A percentile compares a stretch with the other conserved stretches of the same genome.
These are phyloP conservation scores for Pangasius sanitwongsei DNA, from an alignment of 2,797 vertebrate genomes.

Conservation along the genomic window DNA sequence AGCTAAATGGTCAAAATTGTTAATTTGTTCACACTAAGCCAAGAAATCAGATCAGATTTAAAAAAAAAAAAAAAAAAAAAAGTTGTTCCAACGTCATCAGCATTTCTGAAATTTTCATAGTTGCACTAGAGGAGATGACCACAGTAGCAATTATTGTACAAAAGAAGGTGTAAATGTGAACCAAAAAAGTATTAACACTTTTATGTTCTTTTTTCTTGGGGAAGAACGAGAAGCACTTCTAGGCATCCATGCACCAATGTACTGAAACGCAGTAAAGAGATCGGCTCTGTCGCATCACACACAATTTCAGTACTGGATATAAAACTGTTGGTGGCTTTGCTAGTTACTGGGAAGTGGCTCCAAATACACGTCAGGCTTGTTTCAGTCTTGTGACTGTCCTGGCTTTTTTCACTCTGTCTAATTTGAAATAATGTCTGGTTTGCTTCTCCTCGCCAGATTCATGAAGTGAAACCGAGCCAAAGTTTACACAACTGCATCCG, in stretches of 20 bases:
- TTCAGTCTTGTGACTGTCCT: slow-evolving; percentile 37
- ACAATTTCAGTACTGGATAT: background rate
- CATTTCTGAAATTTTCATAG: background rate
- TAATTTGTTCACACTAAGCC: background rate
- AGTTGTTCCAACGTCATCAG: too few species aligned
- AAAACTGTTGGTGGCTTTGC: background rate
- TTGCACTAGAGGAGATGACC: background rate
- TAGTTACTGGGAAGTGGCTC: background rate
- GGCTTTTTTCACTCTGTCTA: background rate
- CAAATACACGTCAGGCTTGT: slow-evolving; percentile 11
- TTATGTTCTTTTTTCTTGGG: too few species aligned
- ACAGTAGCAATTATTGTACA: background rate
- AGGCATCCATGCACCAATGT: background rate
- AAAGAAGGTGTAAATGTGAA: background rate
- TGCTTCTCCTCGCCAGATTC: slow-evolving; percentile 7
- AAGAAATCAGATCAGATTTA: background rate
- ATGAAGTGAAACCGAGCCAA: slow-evolving; percentile 46
- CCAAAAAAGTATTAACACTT: background rate
- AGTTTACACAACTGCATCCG: background rate
- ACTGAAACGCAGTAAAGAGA: background rate
- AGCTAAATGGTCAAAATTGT: background rate
- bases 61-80: background rate
- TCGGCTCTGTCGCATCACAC: background rate
- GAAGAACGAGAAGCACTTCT: background rate
- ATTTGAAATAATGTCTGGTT: slow-evolving; percentile 20